These are phyloP conservation scores for Eulemur mongoz DNA, from an alignment of 2,797 vertebrate species.

Conservation along the genomic window DNA sequence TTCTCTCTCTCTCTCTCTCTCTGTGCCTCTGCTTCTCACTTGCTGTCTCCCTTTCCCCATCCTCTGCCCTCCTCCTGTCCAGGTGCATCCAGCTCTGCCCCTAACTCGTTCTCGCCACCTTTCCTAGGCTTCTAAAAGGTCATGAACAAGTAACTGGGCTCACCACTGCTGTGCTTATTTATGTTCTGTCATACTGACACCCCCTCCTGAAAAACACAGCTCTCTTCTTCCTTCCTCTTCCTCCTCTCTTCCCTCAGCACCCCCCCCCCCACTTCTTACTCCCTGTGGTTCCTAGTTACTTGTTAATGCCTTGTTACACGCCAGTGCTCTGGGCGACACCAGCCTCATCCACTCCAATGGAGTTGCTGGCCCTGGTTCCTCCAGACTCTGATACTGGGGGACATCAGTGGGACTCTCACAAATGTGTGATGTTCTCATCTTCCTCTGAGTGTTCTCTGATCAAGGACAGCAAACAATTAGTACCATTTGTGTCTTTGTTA, in stretches of 20 bases:
- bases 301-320: not conserved
- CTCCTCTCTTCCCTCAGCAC: too few species aligned
- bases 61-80: not conserved
- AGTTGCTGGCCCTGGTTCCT: not conserved
- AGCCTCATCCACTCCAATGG: not conserved
- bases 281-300: not conserved
- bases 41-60: not conserved
- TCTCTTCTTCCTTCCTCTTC: too few species aligned
- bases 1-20: not conserved
- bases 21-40: not conserved
- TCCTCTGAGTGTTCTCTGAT: not conserved
- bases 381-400: not conserved
- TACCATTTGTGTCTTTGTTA: not conserved
- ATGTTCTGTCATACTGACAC: not conserved
- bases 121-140: not conserved
- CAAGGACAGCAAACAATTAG: not conserved
- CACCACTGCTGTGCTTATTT: not conserved
- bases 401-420: not conserved
- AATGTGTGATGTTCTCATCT: not conserved
- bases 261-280: not conserved
- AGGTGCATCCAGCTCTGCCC: not conserved
- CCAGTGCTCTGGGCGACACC: not conserved
- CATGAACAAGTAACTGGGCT: not conserved
- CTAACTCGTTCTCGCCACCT: not conserved
- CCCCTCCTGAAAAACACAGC: not conserved